Evolutionary conservation across 2,113 vertebrate genomes (phyloP), one percentile per base, ranked within the genome.

Genomic region (Sapajus apella): DNA sequence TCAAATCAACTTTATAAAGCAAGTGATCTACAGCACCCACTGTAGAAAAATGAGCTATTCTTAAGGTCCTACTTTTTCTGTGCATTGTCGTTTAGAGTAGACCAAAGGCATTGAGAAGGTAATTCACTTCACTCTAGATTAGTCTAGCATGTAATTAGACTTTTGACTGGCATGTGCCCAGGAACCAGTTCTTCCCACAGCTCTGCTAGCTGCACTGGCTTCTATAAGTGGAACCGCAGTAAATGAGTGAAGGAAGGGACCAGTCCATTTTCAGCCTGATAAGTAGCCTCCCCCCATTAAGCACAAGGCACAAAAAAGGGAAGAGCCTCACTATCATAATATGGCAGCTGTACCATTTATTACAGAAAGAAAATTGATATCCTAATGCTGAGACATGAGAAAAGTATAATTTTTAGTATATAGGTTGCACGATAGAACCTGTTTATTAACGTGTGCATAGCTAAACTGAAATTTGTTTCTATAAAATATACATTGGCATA

Each of bases 1-100:
- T 75, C 50, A 85, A 96, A 52, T 85, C 88, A 75, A 25, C 27
- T 91, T 95, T 64, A 64, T 56, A 88, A 16, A 61, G 16, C 82
- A 20, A 73, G 23, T 52, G 5, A 2, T 61, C 50, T 70, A 20
- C 3, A 80, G 32, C 43, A 32, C 17, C 64, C 18, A 81, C 37
- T 94, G 30, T 32, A 86, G 18, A n/a, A 80, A 86, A 96, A 92
- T 56, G 72, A 72, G 32, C 32, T 12, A 10, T 93, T 91, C 45
- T 88, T 86, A 55, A 95, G 55, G 21, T 56, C 37, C 16, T 35
- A 30, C 25, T 79, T 95, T 92, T 86, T 50, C 47, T 83, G 30
- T 10, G 47, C 23, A 35, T 18, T 81, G 5, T 90, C 37, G 52
- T 92, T 72, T 72, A 73, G 56, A 77, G 52, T 76, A 68, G 85